A percentile compares a stretch with the other conserved stretches of the same genome.
Conservation (phyloP, 2,113 vertebrate species). For the Myrmophylax atrothorax region DNA sequence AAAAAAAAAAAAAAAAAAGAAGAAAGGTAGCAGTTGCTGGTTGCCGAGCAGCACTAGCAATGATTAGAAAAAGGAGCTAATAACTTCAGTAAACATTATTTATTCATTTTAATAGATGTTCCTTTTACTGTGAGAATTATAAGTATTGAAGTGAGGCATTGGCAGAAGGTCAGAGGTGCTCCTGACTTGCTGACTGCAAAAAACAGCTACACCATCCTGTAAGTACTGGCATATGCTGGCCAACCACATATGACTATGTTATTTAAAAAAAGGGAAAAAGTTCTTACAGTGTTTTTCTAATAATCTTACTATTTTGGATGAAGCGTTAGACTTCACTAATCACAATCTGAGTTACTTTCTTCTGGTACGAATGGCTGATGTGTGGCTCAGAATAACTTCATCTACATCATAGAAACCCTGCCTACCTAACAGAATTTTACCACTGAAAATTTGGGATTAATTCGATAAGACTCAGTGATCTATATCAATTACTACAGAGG, state of each 20-base stretch:
- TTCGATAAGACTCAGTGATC: neutral
- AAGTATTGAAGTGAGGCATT: neutral
- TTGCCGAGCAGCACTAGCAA: neutral
- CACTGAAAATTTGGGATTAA: neutral
- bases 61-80: neutral
- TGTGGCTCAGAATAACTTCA: neutral
- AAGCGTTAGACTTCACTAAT: neutral
- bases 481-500: neutral
- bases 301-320: neutral
- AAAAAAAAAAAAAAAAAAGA: neutral
- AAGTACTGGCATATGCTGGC: neutral
- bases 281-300: neutral
- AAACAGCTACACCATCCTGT: neutral
- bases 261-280: neutral
- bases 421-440: neutral
- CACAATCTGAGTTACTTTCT: neutral
- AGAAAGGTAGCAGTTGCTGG: neutral
- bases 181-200: neutral
- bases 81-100: neutral
- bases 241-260: fast-evolving
- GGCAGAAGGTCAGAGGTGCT: neutral
- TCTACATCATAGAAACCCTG: neutral
- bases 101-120: neutral
- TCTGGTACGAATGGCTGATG: neutral
- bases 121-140: neutral